phyloP scores from a whole-genome alignment of 2,797 vertebrate genomes.

The Austrolebias charrua region DNA sequence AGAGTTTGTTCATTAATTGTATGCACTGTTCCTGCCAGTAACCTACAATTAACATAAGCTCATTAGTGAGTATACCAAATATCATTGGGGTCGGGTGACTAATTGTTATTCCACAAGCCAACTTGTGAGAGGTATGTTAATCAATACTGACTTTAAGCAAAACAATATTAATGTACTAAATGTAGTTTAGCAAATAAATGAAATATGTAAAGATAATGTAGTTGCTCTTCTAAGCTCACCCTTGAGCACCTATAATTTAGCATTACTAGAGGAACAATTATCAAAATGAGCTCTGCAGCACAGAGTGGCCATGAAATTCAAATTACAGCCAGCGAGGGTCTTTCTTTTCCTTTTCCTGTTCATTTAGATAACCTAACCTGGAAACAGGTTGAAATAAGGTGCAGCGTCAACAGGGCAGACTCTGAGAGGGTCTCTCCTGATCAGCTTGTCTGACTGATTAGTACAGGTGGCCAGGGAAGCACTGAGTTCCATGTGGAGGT shows the following conservation, averaged over 20 bases:
- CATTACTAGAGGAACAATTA: conserved; percentile 25
- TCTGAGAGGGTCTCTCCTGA: conserved; percentile 35
- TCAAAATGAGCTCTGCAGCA: conserved; percentile 25
- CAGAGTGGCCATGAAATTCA: conserved; percentile 22
- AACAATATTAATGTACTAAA: conserved; percentile 50
- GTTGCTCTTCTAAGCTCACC: conserved; percentile 22
- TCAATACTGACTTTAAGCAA: conserved; percentile 67
- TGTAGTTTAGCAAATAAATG: conserved; percentile 40
- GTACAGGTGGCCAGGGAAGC: conserved; percentile 42
- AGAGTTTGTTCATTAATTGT: conserved; percentile 61
- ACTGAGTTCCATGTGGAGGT: conserved; percentile 39
- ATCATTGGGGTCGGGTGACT: conserved; percentile 64
- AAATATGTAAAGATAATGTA: conserved; percentile 29
- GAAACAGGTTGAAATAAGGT: conserved; percentile 54
- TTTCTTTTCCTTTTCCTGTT: conserved; percentile 30
- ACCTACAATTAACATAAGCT: conserved; percentile 75
- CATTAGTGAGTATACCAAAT: conserved; percentile 69
- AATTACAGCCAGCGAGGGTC: conserved; percentile 34
- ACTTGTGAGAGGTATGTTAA: conserved; percentile 70
- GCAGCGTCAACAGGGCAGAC: conserved; percentile 30
- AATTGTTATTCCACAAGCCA: conserved; percentile 62
- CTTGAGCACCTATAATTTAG: conserved; percentile 26
- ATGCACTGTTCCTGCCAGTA: conserved; percentile 53
- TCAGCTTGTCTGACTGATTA: conserved; percentile 47
- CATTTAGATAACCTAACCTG: conserved; percentile 44